Percentiles rank a stretch among this genome's conserved stretches.
phyloP scores from a whole-genome alignment of 2,888 invertebrate species.

The Pecten maximus region DNA sequence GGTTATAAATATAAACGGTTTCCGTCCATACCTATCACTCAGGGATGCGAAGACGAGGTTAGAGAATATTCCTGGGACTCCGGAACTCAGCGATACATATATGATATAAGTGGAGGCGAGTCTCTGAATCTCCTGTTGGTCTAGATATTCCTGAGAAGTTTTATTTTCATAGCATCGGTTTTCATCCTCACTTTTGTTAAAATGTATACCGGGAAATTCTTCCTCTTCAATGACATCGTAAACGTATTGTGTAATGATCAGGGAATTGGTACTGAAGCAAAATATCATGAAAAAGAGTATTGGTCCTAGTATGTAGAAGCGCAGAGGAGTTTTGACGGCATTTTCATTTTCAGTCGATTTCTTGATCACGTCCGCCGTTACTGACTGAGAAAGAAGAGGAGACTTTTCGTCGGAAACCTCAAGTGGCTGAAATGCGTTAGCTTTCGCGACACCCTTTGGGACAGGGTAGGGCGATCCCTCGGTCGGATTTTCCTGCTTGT shows the following conservation, averaged over 20 bases:
- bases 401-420: neutral
- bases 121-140: conserved; percentile 55
- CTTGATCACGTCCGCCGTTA: neutral
- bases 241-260: conserved; percentile 1
- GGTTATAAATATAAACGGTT: conserved; percentile 58
- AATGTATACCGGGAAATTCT: neutral
- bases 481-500: neutral
- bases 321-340: neutral
- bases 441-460: neutral
- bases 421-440: neutral
- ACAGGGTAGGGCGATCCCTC: neutral
- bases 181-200: neutral
- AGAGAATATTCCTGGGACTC: conserved; percentile 57
- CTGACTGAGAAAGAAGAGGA: neutral
- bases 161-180: neutral
- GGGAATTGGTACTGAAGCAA: neutral
- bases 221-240: neutral
- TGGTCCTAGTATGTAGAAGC: neutral
- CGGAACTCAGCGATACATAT: conserved; percentile 52
- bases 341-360: no score
- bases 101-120: conserved; percentile 52
- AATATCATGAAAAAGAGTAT: neutral
- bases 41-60: conserved; percentile 59
- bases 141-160: conserved; percentile 49
- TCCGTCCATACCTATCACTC: conserved; percentile 63